Evolutionary conservation across 53 echinoderm and acorn worm species (phyloP), one percentile per base, ranked within the genome.

Genomic region (Paelopatides confundens): DNA sequence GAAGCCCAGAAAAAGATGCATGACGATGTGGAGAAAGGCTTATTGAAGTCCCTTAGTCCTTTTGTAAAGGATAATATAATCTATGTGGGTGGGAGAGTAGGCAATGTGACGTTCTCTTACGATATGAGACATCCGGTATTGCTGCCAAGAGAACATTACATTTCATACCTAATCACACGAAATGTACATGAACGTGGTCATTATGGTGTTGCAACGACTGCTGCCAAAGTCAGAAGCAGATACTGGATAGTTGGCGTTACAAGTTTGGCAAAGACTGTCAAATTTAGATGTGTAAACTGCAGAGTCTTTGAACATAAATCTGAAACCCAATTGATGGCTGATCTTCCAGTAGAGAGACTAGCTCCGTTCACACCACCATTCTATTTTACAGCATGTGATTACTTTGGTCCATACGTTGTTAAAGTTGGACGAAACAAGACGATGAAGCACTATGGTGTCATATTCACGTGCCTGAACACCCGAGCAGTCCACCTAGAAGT

Each of bases 381-480:
- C n/a, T n/a, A n/a, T n/a, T n/a, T n/a, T n/a, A n/a, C n/a, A n/a
- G n/a, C n/a, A n/a, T n/a, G n/a, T n/a, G n/a, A n/a, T n/a, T n/a
- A n/a, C n/a, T n/a, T n/a, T n/a, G n/a, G n/a, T n/a, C n/a, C n/a
- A n/a, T n/a, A n/a, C n/a, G n/a, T n/a, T n/a, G n/a, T n/a, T n/a
- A n/a, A n/a, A n/a, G n/a, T n/a, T n/a, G n/a, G n/a, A 88, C 88
- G 31, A 38, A 92, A 54, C 85, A 88, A 62, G 88, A 85, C 0
- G 81, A 83, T 24, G 62, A n/a, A n/a, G n/a, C n/a, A n/a, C n/a
- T n/a, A n/a, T n/a, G n/a, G n/a, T n/a, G n/a, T n/a, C n/a, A n/a
- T 91, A 24, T 91, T 91, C 30, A 91, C 81, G 12, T 91, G 87
- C 64, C 31, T 91, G 9, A 87, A 91, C 64, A 91, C 87, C 7